A percentile compares a stretch with the other conserved stretches of the same genome.
Conservation (phyloP, 2,113 vertebrate species). For the Stigmatopora argus region DNA sequence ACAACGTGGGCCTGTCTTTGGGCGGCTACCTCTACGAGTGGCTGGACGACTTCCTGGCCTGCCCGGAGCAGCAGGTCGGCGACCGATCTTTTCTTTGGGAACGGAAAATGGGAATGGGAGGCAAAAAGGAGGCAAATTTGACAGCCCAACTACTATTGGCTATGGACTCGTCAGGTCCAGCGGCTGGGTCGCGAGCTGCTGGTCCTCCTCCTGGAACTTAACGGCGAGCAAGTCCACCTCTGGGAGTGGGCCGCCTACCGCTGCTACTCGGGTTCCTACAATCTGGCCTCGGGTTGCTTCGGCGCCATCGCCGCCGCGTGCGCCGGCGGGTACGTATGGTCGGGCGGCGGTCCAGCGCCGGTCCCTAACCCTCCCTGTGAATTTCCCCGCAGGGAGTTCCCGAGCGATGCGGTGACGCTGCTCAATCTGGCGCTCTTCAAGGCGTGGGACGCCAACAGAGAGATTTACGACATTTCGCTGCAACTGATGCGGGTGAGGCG, state of each 20-base stretch:
- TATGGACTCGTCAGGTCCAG: constrained; percentile 76
- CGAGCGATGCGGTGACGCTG: constrained; percentile 87
- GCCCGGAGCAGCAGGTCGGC: constrained; percentile 86
- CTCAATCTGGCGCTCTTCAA: constrained; percentile 95
- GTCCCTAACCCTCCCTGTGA: too few relatives aligned
- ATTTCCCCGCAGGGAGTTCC: constrained; percentile 81
- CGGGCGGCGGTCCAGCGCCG: too few relatives aligned
- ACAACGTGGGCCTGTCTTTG: constrained; percentile 93
- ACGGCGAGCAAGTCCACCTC: constrained; percentile 91
- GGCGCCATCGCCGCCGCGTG: constrained; percentile 95
- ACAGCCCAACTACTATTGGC: too few relatives aligned
- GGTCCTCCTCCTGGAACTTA: constrained; percentile 88
- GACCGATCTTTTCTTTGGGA: constrained; percentile 10
- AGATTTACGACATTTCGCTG: constrained; percentile 98
- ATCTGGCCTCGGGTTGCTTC: constrained; percentile 94
- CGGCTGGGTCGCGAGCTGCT: constrained; percentile 95
- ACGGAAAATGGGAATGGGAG: too few relatives aligned
- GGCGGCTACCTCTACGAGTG: constrained; percentile 98
- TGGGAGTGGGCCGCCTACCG: constrained; percentile 98
- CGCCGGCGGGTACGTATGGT: constrained; percentile 81
- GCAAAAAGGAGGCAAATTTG: too few relatives aligned
- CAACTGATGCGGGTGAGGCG: constrained; percentile 91
- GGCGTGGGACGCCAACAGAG: constrained; percentile 89
- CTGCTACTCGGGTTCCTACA: constrained; percentile 93
- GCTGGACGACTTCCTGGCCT: constrained; percentile 96